phyloP scores from a whole-genome alignment of 2,797 vertebrate genomes.

The Champsocephalus gunnari region DNA sequence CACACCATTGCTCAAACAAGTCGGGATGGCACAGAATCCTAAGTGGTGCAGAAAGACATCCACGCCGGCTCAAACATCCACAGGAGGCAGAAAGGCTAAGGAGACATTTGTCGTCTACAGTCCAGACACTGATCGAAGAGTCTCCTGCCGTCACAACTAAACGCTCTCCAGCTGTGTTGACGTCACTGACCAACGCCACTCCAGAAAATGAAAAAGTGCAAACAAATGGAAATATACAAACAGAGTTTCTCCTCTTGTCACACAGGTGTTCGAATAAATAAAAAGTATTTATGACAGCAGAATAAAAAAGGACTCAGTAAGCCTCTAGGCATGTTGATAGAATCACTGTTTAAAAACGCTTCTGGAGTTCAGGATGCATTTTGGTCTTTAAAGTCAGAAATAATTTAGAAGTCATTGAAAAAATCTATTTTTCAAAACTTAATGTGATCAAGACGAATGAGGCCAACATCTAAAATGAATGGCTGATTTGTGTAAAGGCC shows the following conservation, averaged over 20 bases:
- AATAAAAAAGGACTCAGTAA: too few species aligned
- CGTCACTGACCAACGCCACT: too few species aligned
- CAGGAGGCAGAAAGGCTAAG: conserved; percentile 27
- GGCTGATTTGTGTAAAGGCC: too few species aligned
- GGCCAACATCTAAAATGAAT: neutral
- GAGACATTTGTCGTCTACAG: conserved; percentile 42
- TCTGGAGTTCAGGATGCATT: too few species aligned
- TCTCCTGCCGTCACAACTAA: neutral
- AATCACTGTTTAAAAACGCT: too few species aligned
- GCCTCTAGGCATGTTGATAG: too few species aligned
- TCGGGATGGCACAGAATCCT: conserved; percentile 5
- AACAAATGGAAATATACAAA: conserved; percentile 14
- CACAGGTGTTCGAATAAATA: too few species aligned
- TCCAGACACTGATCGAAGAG: conserved; percentile 25
- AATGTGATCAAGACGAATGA: conserved; percentile 11
- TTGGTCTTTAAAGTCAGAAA: too few species aligned
- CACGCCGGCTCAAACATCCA: neutral
- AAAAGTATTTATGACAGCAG: too few species aligned
- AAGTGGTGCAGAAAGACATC: conserved; percentile 26
- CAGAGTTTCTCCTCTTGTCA: too few species aligned
- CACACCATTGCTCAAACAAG: conserved; percentile 15
- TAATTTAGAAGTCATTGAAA: too few species aligned
- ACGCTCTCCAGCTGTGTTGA: conserved; percentile 53
- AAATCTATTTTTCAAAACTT: too few species aligned
- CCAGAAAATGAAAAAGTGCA: conserved; percentile 32